A percentile compares a stretch with the other conserved stretches of the same genome.
phyloP scores from a whole-genome alignment of 2,797 vertebrate genomes.

The Nannoperca australis region DNA sequence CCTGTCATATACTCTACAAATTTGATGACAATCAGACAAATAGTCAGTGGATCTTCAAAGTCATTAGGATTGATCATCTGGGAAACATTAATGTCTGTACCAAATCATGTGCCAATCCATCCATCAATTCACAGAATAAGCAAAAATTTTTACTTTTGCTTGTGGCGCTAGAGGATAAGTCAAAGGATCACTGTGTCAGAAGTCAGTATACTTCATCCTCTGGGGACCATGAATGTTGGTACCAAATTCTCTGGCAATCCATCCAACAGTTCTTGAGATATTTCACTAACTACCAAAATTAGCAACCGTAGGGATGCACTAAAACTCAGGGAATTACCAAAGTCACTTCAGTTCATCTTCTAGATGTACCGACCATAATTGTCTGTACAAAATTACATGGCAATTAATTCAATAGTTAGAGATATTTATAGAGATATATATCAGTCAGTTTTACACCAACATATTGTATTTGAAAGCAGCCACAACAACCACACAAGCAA shows the following conservation, averaged over 20 bases:
- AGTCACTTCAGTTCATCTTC: not conserved
- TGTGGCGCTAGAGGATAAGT: not conserved
- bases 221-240: not conserved
- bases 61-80: not conserved
- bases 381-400: not conserved
- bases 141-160: not conserved
- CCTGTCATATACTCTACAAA: not conserved
- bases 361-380: not conserved
- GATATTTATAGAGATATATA: not conserved
- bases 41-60: not conserved
- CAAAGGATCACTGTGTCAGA: not conserved
- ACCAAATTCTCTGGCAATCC: not conserved
- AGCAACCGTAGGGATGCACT: too few relatives aligned
- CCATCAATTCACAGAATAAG: not conserved
- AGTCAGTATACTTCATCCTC: not conserved
- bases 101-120: not conserved
- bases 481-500: too few relatives aligned
- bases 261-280: not conserved
- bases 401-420: not conserved
- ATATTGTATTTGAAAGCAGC: too few relatives aligned
- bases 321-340: not conserved
- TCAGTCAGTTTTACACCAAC: too few relatives aligned
- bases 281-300: not conserved
- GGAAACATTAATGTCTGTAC: not conserved
- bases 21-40: not conserved